Evolutionary conservation across 2,113 vertebrate species (phyloP), one percentile per base, ranked within the genome.

Genomic region (Halcyon malimbica): DNA sequence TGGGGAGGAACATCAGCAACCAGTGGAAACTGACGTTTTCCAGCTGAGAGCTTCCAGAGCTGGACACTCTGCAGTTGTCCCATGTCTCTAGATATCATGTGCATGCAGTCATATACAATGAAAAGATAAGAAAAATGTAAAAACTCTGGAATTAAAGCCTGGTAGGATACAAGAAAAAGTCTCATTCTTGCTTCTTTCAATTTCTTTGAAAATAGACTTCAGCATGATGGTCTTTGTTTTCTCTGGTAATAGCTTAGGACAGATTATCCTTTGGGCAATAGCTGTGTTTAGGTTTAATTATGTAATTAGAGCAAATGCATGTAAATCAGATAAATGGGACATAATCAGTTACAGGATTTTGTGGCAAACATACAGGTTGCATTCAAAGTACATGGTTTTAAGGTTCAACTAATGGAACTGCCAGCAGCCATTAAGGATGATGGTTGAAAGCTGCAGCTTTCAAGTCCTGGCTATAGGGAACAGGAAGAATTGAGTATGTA

Each of bases 201-300:
- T 67, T 78, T 68, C 56, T 60, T 51, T 57, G 16, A 26, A 64
- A 87, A 24, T 20, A 56, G 8, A 44, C 41, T 82, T 60, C 35
- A 76, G 16, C n/a, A 11, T 78, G 42, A 77, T 63, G 33, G 25
- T 74, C 81, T 88, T 91, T 94, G 71, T 81, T 90, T 93, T 78
- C 46, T 69, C 51, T 71, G 54, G 50, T 88, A 59, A 71, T 74
- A 64, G 26, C 26, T 87, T 69, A 60, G 56, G 68, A 75, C 63
- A 90, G 78, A 46, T 94, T 74, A 80, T 96, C 92, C 84, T 93
- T 80, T 86, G 70, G 92, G 93, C 75, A 93, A 88, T 80, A 51
- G 37, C 78, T 90, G 70, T 85, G 63, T 76, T 95, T 83, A 80
- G 75, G 46, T 94, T 85, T 91, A 85, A 96, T 93, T 85, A 80